A percentile compares a stretch with the other conserved stretches of the same genome.
These are phyloP conservation scores for Ginglymostoma cirratum DNA, from an alignment of 2,113 vertebrate species.

Conservation along the genomic window DNA sequence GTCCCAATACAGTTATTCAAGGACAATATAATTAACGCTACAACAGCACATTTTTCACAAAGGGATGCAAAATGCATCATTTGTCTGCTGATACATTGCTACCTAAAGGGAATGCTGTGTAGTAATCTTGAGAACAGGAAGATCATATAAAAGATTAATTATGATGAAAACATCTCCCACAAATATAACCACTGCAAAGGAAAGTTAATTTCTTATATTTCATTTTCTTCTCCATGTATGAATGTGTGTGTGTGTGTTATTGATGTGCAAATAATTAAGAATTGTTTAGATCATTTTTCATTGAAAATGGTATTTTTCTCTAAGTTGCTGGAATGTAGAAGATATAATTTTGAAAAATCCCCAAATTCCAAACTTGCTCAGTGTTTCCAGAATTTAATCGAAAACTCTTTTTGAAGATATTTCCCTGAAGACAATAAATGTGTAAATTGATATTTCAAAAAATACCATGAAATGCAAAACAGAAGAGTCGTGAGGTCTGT, in stretches of 20 bases:
- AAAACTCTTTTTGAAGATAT: background rate
- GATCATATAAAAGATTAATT: background rate
- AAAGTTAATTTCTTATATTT: background rate
- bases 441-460: background rate
- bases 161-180: background rate
- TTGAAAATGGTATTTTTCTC: background rate
- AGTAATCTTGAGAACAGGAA: background rate
- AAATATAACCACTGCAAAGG: background rate
- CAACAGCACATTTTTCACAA: background rate
- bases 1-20: background rate
- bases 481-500: too few relatives aligned
- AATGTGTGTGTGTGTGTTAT: background rate
- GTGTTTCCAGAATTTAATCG: background rate
- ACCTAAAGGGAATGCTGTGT: background rate
- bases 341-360: background rate
- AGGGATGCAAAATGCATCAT: background rate
- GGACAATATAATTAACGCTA: background rate
- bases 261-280: background rate
- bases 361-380: background rate
- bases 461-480: background rate
- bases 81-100: conserved; percentile 5
- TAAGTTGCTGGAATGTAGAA: background rate
- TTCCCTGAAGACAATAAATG: background rate
- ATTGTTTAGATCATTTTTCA: background rate
- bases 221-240: background rate